Evolutionary conservation across 2,888 invertebrate genomes (phyloP).

Genomic region (Archips crataeganus): DNA sequence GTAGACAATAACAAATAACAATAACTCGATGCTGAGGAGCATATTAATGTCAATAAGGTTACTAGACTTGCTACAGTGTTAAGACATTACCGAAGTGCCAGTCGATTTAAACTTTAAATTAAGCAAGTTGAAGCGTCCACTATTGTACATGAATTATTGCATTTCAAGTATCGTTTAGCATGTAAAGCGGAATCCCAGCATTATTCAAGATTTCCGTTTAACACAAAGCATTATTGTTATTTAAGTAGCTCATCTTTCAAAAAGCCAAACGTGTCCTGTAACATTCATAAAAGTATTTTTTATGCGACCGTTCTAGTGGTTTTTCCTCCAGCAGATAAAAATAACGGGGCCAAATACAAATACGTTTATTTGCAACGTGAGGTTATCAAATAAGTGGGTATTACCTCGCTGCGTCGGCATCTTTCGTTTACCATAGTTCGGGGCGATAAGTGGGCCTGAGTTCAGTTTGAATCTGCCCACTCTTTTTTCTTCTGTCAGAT

Average conservation of each 20-base stretch:
- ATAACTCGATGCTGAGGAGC: too few species aligned
- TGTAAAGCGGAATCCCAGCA: neutral
- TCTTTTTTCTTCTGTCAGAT: slow-evolving; percentile 73
- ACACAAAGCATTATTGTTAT: neutral
- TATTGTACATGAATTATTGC: neutral
- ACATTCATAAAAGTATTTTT: neutral
- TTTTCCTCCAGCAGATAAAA: slow-evolving; percentile 18
- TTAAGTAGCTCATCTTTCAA: neutral
- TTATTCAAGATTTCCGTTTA: neutral
- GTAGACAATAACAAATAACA: too few species aligned
- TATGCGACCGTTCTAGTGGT: slow-evolving; percentile 20
- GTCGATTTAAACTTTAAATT: neutral
- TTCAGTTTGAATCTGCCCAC: slow-evolving; percentile 75
- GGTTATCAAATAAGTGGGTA: slow-evolving; percentile 31
- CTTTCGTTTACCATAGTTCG: slow-evolving; percentile 70
- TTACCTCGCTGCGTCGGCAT: slow-evolving; percentile 52
- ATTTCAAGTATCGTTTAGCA: neutral
- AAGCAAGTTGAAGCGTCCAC: neutral
- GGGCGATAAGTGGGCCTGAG: slow-evolving; percentile 74
- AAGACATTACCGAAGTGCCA: neutral
- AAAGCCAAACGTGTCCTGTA: slow-evolving; percentile 6
- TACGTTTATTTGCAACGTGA: slow-evolving; percentile 11
- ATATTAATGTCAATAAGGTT: neutral
- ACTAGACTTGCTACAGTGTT: neutral
- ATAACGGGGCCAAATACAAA: slow-evolving; percentile 11